phyloP scores from a whole-genome alignment of 2,888 invertebrate species.

The Drosophila meridionalis region DNA sequence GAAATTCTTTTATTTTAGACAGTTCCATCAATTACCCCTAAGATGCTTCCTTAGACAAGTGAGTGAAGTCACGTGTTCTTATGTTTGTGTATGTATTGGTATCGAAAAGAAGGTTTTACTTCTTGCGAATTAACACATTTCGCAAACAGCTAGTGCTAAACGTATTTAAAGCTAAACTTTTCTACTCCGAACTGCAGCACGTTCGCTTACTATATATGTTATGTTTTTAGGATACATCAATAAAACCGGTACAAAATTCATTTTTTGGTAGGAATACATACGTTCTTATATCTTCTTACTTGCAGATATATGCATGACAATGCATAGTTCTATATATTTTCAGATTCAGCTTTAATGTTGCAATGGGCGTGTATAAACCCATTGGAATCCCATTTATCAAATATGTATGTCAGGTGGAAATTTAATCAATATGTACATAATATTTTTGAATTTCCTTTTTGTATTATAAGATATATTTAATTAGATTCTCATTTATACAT shows the following conservation, averaged over 20 bases:
- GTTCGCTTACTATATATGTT: not conserved
- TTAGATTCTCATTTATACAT: not conserved
- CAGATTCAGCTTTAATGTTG: not conserved
- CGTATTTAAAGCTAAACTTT: not conserved
- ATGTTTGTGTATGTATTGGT: not conserved
- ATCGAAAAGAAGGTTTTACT: too few species aligned
- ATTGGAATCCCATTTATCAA: not conserved
- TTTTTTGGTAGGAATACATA: not conserved
- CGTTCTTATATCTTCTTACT: too few species aligned
- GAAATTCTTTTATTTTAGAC: not conserved
- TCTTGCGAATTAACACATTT: not conserved
- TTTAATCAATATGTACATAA: slow-evolving; percentile 5
- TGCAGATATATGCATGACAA: too few species aligned
- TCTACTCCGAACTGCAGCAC: not conserved
- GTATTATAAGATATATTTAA: not conserved
- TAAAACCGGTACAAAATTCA: not conserved
- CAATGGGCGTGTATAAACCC: slow-evolving; percentile 4
- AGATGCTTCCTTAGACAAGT: not conserved
- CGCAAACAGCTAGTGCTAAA: not conserved
- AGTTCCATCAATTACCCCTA: not conserved
- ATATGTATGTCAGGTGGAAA: slow-evolving; percentile 11
- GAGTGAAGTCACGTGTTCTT: not conserved
- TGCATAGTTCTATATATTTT: not conserved
- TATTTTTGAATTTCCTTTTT: not conserved
- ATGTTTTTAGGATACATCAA: not conserved